Evolutionary conservation across 1,140 invertebrate genomes (phyloP).

Genomic region (Hylyphantes graminicola): DNA sequence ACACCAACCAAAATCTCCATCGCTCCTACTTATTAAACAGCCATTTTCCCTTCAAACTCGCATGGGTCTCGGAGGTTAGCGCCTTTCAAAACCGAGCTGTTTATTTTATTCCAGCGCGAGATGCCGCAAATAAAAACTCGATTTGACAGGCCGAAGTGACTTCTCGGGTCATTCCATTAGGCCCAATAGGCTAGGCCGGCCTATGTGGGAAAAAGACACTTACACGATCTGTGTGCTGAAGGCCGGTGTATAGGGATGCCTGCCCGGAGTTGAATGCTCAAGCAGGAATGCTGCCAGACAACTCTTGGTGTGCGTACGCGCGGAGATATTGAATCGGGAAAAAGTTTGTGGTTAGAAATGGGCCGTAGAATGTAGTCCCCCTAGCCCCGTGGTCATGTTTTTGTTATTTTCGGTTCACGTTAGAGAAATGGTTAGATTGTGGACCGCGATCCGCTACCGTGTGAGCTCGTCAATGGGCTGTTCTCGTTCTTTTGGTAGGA

Average conservation of each 20-base stretch:
- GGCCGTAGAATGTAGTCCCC: not conserved
- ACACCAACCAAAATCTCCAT: too few relatives aligned
- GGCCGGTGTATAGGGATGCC: conserved; percentile 8
- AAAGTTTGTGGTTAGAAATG: not conserved
- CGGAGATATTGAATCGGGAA: not conserved
- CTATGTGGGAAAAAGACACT: not conserved
- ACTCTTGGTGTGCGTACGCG: not conserved
- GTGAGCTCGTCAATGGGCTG: too few relatives aligned
- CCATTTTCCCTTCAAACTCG: not conserved
- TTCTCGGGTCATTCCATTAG: not conserved
- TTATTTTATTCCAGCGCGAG: too few relatives aligned
- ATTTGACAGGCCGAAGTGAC: not conserved
- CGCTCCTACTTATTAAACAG: too few relatives aligned
- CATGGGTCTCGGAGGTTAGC: not conserved
- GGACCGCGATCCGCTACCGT: too few relatives aligned
- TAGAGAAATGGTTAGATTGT: too few relatives aligned
- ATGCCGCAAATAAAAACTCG: not conserved
- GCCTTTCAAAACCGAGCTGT: not conserved
- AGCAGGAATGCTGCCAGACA: conserved; percentile 34
- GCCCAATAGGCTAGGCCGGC: not conserved
- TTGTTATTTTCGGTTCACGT: too few relatives aligned
- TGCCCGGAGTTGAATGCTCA: conserved; percentile 32
- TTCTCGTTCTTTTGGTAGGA: too few relatives aligned
- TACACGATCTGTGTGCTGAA: conserved; percentile 3
- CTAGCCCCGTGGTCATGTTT: not conserved